These are phyloP conservation scores for Antheraea pernyi DNA, from an alignment of 1,140 invertebrate genomes.

Conservation along the genomic window DNA sequence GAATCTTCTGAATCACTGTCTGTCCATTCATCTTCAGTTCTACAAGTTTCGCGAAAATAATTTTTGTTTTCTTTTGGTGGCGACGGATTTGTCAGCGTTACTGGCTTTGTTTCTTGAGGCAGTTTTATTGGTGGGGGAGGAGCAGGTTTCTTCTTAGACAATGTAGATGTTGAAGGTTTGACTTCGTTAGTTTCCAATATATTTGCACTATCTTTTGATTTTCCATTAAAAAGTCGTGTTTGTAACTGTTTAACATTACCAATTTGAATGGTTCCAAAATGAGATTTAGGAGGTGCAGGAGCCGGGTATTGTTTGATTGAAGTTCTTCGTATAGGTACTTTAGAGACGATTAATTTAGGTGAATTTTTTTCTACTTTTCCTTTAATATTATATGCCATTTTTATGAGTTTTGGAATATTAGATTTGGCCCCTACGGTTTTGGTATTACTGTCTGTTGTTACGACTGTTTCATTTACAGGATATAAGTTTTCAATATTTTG, in stretches of 20 bases:
- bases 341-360: slow-evolving; percentile 62
- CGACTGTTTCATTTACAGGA: neutral
- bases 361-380: slow-evolving; percentile 51
- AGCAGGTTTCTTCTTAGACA: slow-evolving; percentile 60
- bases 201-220: slow-evolving; percentile 36
- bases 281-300: slow-evolving; percentile 61
- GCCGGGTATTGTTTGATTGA: slow-evolving; percentile 63
- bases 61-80: slow-evolving; percentile 52
- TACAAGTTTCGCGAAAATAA: slow-evolving; percentile 80
- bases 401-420: slow-evolving; percentile 65
- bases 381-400: slow-evolving; percentile 46
- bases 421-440: slow-evolving; percentile 38
- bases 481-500: neutral
- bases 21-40: slow-evolving; percentile 81
- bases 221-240: slow-evolving; percentile 75
- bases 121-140: slow-evolving; percentile 45
- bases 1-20: slow-evolving; percentile 69
- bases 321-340: slow-evolving; percentile 59
- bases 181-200: slow-evolving; percentile 27
- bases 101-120: slow-evolving; percentile 27
- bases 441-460: slow-evolving; percentile 17
- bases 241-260: slow-evolving; percentile 80
- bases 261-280: slow-evolving; percentile 71
- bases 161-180: slow-evolving; percentile 51
- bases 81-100: slow-evolving; percentile 27